Evolutionary conservation across 2,888 invertebrate genomes (phyloP), one percentile per base, ranked within the genome.

Genomic region (Papilio protenor): DNA sequence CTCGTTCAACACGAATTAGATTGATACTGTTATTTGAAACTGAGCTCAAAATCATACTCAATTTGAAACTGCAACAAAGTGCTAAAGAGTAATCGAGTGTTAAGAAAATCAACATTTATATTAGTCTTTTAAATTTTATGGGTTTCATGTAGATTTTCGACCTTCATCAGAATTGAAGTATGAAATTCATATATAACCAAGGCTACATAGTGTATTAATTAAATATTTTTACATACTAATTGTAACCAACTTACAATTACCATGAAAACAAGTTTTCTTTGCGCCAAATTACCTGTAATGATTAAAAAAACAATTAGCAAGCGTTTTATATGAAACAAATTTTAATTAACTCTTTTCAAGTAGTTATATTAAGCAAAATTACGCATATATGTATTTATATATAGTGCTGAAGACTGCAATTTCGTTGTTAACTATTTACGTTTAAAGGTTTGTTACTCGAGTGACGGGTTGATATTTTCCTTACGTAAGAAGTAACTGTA

Each of bases 281-380:
- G 69, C 45, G 45, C 27, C 70, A 70, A 57, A 49, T 70, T 76
- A 76, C 76, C 76, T 76, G 76, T 23, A 76, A 64, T 40, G 33
- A 64, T 40, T 61, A 57, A 33, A 76, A 70, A 70, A 49, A n/a
- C 10, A 59, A 69, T 75, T 70, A 66, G 12, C 49, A 59, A 76
- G 64, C 64, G 40, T 18, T n/a, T 64, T 40, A 33, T 40, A n/a
- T 8, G 40, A 10, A 14, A 64, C 2, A 16, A n/a, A 40, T 33
- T 18, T 23, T 23, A 33, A 33, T 64, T 33, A 33, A n/a, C 21
- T 57, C 21, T 5, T 57, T 11, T 27, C 23, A 27, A 27, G 1
- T 14, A 59, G 2, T 33, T 33, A 33, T 59, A 14, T 27, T 27
- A 59, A 12, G 14, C 10, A 5, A 14, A 14, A 5, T 12, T 59